phyloP scores from a whole-genome alignment of 2,113 vertebrate genomes.

The Aegotheles bennettii region DNA sequence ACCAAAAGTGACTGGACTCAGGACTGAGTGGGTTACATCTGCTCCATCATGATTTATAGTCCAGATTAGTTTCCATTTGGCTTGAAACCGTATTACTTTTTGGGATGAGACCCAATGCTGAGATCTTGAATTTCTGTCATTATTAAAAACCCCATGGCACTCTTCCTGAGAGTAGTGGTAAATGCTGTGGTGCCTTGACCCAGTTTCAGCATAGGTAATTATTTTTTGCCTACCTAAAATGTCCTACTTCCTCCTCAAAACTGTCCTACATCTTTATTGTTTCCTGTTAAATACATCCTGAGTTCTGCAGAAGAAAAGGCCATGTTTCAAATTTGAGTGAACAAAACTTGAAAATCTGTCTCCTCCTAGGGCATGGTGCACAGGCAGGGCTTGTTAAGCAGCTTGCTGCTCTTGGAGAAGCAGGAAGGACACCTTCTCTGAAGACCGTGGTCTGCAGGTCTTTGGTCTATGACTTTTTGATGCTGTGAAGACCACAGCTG shows the following conservation, averaged over 20 bases:
- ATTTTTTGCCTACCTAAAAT: not conserved
- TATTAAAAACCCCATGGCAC: constrained; percentile 29
- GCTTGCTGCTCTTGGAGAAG: not conserved
- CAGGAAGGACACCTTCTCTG: not conserved
- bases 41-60: not conserved
- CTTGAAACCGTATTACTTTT: constrained; percentile 3
- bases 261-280: not conserved
- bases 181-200: constrained; percentile 24
- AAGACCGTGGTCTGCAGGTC: not conserved
- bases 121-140: constrained; percentile 16
- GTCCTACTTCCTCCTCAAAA: constrained; percentile 13
- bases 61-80: not conserved
- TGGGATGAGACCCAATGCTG: constrained; percentile 38
- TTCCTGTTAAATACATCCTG: constrained; percentile 9
- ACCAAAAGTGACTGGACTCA: not conserved
- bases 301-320: not conserved
- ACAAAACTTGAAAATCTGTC: not conserved
- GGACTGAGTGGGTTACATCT: not conserved
- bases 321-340: not conserved
- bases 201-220: constrained; percentile 10
- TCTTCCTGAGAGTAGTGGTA: constrained; percentile 13
- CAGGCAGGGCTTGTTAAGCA: not conserved
- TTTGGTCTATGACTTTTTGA: not conserved
- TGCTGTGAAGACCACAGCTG: not conserved
- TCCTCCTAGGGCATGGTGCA: not conserved